These are phyloP conservation scores for Triplophysa bombifrons DNA, from an alignment of 2,797 vertebrate genomes.

Conservation along the genomic window DNA sequence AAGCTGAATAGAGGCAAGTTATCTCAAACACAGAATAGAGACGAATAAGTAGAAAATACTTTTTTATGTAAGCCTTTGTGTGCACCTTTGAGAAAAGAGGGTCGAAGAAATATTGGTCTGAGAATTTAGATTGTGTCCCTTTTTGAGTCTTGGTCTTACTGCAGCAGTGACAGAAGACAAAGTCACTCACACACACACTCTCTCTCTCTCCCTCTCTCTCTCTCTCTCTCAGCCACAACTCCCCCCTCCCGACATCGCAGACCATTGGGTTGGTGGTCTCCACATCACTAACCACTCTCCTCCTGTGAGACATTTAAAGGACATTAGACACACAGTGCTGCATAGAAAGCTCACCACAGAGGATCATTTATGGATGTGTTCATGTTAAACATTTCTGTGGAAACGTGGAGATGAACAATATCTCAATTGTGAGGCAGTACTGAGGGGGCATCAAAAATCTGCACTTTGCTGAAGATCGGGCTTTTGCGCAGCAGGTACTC, in stretches of 20 bases:
- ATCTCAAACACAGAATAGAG: neutral
- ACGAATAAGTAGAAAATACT: neutral
- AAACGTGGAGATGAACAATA: conserved; percentile 22
- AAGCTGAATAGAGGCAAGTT: conserved; percentile 6
- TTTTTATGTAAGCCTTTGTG: neutral
- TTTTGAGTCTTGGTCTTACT: conserved; percentile 25
- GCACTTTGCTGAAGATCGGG: conserved; percentile 4
- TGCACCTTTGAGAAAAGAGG: neutral
- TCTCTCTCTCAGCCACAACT: neutral
- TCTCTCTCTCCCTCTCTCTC: conserved; percentile 26
- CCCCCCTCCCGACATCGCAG: neutral
- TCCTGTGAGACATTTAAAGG: conserved; percentile 32
- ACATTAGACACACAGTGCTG: conserved; percentile 29
- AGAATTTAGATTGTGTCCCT: conserved; percentile 6
- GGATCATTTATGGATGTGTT: conserved; percentile 28
- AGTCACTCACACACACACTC: conserved; percentile 18
- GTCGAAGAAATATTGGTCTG: neutral
- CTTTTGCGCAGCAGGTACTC: conserved; percentile 44
- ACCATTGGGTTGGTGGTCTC: conserved; percentile 46
- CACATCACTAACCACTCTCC: conserved; percentile 20
- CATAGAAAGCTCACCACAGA: conserved; percentile 20
- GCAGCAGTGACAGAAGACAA: conserved; percentile 10
- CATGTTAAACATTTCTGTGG: conserved; percentile 12
- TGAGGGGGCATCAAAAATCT: conserved; percentile 26
- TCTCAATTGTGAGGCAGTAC: conserved; percentile 28